These are phyloP conservation scores for Synergus itoensis DNA, from an alignment of 2,888 invertebrate genomes.

Conservation along the genomic window DNA sequence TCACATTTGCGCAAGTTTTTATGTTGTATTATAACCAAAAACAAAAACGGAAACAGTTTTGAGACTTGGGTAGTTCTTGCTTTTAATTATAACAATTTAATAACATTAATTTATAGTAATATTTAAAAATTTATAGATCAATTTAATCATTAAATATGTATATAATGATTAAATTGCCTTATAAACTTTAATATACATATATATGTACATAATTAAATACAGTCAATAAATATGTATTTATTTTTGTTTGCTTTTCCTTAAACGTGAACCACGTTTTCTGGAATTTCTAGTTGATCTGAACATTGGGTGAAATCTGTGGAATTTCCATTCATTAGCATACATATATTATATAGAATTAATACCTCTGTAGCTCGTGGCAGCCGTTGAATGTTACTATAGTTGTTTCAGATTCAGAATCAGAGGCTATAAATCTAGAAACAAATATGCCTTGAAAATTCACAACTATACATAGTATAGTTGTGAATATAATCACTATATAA, in stretches of 20 bases:
- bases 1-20: slow-evolving; percentile 3
- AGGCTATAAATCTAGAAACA: slow-evolving; percentile 6
- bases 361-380: slow-evolving; percentile 8
- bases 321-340: slow-evolving; percentile 27
- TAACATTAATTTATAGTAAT: too few species aligned
- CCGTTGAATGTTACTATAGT: not conserved
- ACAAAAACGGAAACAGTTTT: not conserved
- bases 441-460: not conserved
- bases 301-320: slow-evolving; percentile 1
- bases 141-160: too few species aligned
- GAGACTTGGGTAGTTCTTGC: not conserved
- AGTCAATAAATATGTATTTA: too few species aligned
- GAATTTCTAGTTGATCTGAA: slow-evolving; percentile 16
- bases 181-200: too few species aligned
- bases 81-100: not conserved
- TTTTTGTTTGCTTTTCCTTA: not conserved
- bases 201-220: too few species aligned
- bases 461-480: too few species aligned
- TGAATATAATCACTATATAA: too few species aligned
- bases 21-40: not conserved
- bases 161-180: too few species aligned
- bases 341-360: slow-evolving; percentile 7
- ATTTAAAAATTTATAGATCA: too few species aligned
- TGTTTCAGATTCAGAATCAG: slow-evolving; percentile 21
- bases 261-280: not conserved